These are phyloP conservation scores for Ramphastos sulfuratus DNA, from an alignment of 2,113 vertebrate genomes.

Conservation along the genomic window DNA sequence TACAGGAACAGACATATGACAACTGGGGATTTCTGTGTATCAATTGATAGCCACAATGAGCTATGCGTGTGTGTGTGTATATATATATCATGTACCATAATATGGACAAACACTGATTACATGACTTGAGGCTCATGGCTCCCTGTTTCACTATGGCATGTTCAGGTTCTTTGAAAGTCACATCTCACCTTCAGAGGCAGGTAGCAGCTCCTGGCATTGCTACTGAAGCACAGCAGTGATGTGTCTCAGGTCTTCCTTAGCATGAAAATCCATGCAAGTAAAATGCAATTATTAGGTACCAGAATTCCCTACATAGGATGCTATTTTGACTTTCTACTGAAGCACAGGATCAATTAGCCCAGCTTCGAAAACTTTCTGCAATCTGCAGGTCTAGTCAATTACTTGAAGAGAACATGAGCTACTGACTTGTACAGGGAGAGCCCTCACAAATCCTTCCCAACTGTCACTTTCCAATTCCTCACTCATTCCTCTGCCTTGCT, in stretches of 20 bases:
- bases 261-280: background rate
- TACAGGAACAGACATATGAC: too few species aligned
- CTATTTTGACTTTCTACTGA: background rate
- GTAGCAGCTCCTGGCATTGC: background rate
- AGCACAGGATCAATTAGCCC: rapidly evolving
- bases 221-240: background rate
- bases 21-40: background rate
- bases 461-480: background rate
- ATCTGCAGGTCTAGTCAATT: rapidly evolving
- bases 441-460: background rate
- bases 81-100: background rate
- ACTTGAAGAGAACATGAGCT: background rate
- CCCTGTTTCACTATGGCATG: background rate
- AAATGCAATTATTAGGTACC: background rate
- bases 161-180: background rate
- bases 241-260: background rate
- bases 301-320: background rate
- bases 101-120: background rate
- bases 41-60: rapidly evolving
- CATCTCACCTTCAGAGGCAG: background rate
- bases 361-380: background rate
- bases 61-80: too few species aligned
- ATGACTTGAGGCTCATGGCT: background rate
- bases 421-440: background rate
- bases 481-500: background rate